Base-by-base conservation (phyloP, 2,888 invertebrate genomes). In the Cordilura impudica region DNA sequence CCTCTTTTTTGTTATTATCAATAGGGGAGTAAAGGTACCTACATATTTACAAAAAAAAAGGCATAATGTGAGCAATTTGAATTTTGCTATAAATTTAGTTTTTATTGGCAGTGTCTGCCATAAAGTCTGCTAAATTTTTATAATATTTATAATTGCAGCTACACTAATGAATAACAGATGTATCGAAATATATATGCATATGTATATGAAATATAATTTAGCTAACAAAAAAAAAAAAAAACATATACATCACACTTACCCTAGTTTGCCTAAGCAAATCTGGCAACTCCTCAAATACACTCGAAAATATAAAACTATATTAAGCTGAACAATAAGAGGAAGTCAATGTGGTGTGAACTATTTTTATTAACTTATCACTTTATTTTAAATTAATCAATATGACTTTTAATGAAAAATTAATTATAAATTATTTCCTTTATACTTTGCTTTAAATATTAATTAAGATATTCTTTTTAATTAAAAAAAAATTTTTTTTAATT, bases 241-340 rank as follows among this genome's bases (percentile, higher is more conserved):
- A 63, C 7, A 21, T 5, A 26, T 35, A 18, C 16, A 35, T 23
- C 8, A 4, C 43, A 70, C 78, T 75, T 53, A 79, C 79, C 79
- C 75, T 53, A 67, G 79, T 67, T 79, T 79, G 79, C 79, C 79
- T 75, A 61, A 67, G 79, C 79, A 79, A 79, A 79, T 79, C 79
- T 79, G 79, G 79, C 79, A 79, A 79, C 79, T 29, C 67, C 75
- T 18, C 2, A 63, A 72, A 58, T 71, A 79, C 75, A 79, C 79
- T 67, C 49, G 63, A 63, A 70, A 73, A 16, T 3, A 21, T 43
- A 1, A 47, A 8, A 19, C 8, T n/a, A n/a, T n/a, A n/a, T n/a
- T 18, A 35, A 2, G 16, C 23, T 6, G 8, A 26, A 10, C 7
- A 39, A 45, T n/a, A n/a, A 31, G 16, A 18, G 14, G 14, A 47